Evolutionary conservation across 1,140 invertebrate genomes (phyloP).

Genomic region (Euglossa dilemma): DNA sequence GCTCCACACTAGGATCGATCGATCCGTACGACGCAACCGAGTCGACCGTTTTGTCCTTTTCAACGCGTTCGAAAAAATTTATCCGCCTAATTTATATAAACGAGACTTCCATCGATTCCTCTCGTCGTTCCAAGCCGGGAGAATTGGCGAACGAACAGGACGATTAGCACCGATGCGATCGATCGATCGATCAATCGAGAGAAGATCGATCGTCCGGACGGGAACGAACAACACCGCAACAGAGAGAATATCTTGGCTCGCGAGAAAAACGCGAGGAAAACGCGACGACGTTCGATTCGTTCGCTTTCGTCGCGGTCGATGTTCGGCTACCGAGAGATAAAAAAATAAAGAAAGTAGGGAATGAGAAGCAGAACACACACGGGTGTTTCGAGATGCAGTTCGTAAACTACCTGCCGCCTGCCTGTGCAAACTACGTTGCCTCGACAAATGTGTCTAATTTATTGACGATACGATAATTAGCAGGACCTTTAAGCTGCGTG

Average conservation of each 20-base stretch:
- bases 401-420: conserved; percentile 67
- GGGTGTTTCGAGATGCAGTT: conserved; percentile 46
- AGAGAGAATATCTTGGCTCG: conserved; percentile 2
- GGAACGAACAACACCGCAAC: not conserved
- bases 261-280: not conserved
- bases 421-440: conserved; percentile 70
- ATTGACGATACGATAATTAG: conserved; percentile 68
- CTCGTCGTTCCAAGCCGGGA: not conserved
- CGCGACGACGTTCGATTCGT: conserved; percentile 31
- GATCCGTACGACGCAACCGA: not conserved
- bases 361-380: not conserved
- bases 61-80: not conserved
- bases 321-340: conserved; percentile 15
- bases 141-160: no score
- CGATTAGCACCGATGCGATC: not conserved
- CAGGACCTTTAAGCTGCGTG: conserved; percentile 49
- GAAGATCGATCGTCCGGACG: conserved; percentile 43
- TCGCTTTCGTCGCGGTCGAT: conserved; percentile 4
- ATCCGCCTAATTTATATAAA: not conserved
- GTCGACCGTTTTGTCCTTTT: not conserved
- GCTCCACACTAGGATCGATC: not conserved
- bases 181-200: conserved; percentile 40
- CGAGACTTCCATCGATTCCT: not conserved
- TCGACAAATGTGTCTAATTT: conserved; percentile 73
- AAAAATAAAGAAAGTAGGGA: not conserved